Percentiles rank a stretch among this genome's conserved stretches.
phyloP scores from a whole-genome alignment of 2,113 vertebrate genomes.

The Pelobates fuscus region DNA sequence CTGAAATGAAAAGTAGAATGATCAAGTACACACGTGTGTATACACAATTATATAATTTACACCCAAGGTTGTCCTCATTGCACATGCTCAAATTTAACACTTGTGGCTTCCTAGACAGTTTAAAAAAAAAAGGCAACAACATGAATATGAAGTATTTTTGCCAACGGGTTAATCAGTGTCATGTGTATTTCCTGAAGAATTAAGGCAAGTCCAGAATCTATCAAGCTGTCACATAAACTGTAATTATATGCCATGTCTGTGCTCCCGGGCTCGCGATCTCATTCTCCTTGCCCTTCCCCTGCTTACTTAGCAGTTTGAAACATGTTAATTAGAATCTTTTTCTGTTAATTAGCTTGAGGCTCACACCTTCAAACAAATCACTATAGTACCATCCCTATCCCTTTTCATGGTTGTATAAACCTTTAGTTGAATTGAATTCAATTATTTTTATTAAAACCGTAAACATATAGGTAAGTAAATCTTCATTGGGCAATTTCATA shows the following conservation, averaged over 20 bases:
- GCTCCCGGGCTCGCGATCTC: background rate
- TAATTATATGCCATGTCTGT: constrained; percentile 10
- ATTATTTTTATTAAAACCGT: too few species aligned
- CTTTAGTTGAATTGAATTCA: too few species aligned
- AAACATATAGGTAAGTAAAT: too few species aligned
- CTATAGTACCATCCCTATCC: background rate
- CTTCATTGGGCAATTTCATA: too few species aligned
- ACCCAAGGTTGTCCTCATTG: too few species aligned
- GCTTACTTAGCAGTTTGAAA: constrained; percentile 20
- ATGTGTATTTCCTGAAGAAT: background rate
- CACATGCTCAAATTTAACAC: too few species aligned
- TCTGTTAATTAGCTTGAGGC: constrained; percentile 36
- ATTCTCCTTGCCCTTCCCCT: background rate
- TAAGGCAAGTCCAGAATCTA: background rate
- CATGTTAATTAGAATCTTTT: constrained; percentile 26
- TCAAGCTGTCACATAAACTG: constrained; percentile 20
- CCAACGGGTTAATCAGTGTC: background rate
- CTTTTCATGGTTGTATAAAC: background rate
- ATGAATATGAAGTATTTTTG: too few species aligned
- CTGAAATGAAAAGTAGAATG: too few species aligned
- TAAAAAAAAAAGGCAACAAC: too few species aligned
- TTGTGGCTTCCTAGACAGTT: too few species aligned
- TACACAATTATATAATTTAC: too few species aligned
- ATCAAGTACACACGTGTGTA: too few species aligned
- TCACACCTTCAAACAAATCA: background rate